These are phyloP conservation scores for Mythimna albipuncta DNA, from an alignment of 2,888 invertebrate genomes.

Conservation along the genomic window DNA sequence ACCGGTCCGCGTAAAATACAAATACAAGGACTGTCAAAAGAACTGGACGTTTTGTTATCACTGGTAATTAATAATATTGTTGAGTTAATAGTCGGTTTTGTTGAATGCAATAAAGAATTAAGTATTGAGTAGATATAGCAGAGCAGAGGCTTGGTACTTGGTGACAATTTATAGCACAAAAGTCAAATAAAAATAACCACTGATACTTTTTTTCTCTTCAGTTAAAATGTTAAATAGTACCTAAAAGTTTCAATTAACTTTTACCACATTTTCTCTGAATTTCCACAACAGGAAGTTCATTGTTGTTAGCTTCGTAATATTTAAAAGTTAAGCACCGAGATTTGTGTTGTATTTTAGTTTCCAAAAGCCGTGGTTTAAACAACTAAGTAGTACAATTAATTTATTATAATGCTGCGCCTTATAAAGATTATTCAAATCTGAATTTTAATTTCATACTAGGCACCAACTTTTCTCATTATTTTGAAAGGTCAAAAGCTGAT, in stretches of 20 bases:
- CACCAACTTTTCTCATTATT: neutral
- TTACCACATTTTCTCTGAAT: neutral
- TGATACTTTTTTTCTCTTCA: neutral
- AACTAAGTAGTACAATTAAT: neutral
- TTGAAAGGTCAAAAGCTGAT: neutral
- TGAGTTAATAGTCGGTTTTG: neutral
- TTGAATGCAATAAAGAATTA: no score
- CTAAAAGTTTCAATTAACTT: neutral
- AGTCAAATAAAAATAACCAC: neutral
- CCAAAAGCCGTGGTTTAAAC: neutral
- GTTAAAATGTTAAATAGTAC: neutral
- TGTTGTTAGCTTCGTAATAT: neutral
- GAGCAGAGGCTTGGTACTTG: neutral
- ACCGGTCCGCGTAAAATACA: slow-evolving; percentile 6
- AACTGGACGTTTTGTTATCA: neutral
- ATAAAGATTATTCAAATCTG: neutral
- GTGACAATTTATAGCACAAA: neutral
- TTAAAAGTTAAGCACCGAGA: neutral
- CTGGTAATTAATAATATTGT: neutral
- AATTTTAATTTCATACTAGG: neutral
- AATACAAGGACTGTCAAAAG: neutral
- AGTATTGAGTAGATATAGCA: no score
- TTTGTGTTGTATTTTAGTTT: neutral
- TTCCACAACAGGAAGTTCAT: slow-evolving; percentile 1
- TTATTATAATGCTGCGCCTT: neutral